These are phyloP conservation scores for Wiebesia pumilae DNA, from an alignment of 1,140 invertebrate genomes.

Conservation along the genomic window DNA sequence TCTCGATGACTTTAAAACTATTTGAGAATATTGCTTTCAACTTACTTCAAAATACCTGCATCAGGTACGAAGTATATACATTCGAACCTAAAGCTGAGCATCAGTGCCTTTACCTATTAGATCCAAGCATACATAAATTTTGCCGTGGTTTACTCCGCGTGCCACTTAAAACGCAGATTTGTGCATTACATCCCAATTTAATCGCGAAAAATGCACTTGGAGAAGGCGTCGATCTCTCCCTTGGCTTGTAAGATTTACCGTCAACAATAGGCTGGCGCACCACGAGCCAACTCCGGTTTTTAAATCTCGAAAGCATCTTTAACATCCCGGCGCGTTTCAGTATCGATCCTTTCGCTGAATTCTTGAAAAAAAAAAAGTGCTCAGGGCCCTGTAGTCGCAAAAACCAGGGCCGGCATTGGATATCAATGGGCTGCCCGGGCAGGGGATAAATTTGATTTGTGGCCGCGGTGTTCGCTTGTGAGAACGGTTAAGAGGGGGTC, in stretches of 20 bases:
- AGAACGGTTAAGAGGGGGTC: not conserved
- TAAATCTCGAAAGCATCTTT: not conserved
- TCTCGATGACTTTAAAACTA: no score
- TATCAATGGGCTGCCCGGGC: not conserved
- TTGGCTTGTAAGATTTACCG: not conserved
- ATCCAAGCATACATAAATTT: not conserved
- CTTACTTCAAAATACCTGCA: not conserved
- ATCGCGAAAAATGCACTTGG: not conserved
- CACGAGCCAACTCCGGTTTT: not conserved
- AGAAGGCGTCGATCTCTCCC: slow-evolving; percentile 3
- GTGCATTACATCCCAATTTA: no score
- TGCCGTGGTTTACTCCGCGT: not conserved
- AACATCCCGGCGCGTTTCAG: not conserved
- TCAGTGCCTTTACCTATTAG: not conserved
- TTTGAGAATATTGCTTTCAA: no score
- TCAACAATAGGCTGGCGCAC: not conserved
- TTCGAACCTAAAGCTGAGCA: not conserved
- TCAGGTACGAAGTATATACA: not conserved
- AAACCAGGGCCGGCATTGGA: not conserved
- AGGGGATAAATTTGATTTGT: slow-evolving; percentile 35
- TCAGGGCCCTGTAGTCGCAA: not conserved
- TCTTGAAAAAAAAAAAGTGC: not conserved
- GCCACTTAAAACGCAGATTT: not conserved
- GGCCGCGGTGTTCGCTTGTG: not conserved
- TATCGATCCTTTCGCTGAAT: not conserved